Evolutionary conservation across 2,888 invertebrate genomes (phyloP).

Genomic region (Trypoxylon attenuatum): DNA sequence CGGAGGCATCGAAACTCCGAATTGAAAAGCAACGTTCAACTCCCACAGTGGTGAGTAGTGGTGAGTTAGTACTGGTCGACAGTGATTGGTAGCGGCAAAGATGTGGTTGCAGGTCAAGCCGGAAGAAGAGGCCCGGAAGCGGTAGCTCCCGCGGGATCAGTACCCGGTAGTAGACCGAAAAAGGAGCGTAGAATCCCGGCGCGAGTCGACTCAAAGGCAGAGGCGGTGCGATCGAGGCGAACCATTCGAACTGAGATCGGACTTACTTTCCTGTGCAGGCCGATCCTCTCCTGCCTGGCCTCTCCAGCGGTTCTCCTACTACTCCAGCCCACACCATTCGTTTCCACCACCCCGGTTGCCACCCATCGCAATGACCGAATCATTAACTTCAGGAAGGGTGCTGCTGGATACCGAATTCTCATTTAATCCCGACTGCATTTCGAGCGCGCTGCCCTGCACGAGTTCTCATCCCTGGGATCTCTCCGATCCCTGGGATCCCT

Average conservation of each 20-base stretch:
- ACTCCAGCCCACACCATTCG: constrained; percentile 56
- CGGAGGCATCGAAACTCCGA: constrained; percentile 22
- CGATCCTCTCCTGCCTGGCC: constrained; percentile 58
- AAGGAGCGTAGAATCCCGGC: background rate
- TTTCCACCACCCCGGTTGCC: constrained; percentile 60
- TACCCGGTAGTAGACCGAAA: background rate
- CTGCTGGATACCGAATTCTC: constrained; percentile 34
- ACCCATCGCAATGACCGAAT: constrained; percentile 59
- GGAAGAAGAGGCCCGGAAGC: constrained; percentile 17
- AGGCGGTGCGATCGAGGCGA: constrained; percentile 49
- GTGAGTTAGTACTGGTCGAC: too few relatives aligned
- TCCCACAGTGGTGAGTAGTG: too few relatives aligned
- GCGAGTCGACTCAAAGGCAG: constrained; percentile 1
- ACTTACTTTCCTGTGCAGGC: constrained; percentile 61
- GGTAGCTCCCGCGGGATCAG: constrained; percentile 8
- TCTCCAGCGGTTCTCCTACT: constrained; percentile 60
- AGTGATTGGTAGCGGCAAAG: too few relatives aligned
- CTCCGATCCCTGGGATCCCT: too few relatives aligned
- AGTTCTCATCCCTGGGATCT: too few relatives aligned
- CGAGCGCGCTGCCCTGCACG: constrained; percentile 9
- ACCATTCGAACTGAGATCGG: constrained; percentile 66
- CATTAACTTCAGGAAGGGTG: constrained; percentile 58
- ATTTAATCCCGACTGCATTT: too few relatives aligned
- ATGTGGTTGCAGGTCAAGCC: constrained; percentile 1
- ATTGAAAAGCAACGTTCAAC: too few relatives aligned